Conservation (phyloP, 1,140 invertebrate species). For the Tribolium madens region DNA sequence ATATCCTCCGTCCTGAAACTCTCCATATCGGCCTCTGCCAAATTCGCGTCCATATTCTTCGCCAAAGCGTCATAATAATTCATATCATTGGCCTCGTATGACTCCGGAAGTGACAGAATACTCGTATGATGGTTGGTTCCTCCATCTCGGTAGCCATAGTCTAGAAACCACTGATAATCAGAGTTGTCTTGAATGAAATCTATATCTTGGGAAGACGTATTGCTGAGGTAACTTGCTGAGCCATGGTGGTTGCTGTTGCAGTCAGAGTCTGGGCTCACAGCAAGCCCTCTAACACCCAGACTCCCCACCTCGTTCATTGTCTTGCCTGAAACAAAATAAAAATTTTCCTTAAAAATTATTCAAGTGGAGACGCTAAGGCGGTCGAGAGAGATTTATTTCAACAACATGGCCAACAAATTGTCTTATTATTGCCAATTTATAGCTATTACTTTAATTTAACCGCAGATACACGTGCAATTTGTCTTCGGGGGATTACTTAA, state of each 20-base stretch:
- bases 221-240: slow-evolving; percentile 62
- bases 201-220: slow-evolving; percentile 66
- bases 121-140: slow-evolving; percentile 79
- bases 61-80: slow-evolving; percentile 88
- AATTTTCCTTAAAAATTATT: not conserved
- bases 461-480: not conserved
- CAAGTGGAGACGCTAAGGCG: not conserved
- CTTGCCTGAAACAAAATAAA: slow-evolving; percentile 60
- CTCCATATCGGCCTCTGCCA: slow-evolving; percentile 95
- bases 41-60: slow-evolving; percentile 89
- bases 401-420: not conserved
- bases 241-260: slow-evolving; percentile 65
- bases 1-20: slow-evolving; percentile 93
- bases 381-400: not conserved
- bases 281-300: slow-evolving; percentile 55
- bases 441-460: slow-evolving; percentile 19
- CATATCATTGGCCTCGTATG: slow-evolving; percentile 79
- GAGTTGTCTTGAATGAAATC: slow-evolving; percentile 90
- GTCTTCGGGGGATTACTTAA: not conserved
- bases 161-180: slow-evolving; percentile 90
- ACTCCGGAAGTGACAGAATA: slow-evolving; percentile 82
- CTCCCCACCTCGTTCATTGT: slow-evolving; percentile 63
- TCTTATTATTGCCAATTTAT: slow-evolving; percentile 28
- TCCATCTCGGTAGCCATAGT: slow-evolving; percentile 87
- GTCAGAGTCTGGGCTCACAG: slow-evolving; percentile 64